Base-by-base conservation (phyloP, 2,888 invertebrate species). In the Ethmia dodecea region DNA sequence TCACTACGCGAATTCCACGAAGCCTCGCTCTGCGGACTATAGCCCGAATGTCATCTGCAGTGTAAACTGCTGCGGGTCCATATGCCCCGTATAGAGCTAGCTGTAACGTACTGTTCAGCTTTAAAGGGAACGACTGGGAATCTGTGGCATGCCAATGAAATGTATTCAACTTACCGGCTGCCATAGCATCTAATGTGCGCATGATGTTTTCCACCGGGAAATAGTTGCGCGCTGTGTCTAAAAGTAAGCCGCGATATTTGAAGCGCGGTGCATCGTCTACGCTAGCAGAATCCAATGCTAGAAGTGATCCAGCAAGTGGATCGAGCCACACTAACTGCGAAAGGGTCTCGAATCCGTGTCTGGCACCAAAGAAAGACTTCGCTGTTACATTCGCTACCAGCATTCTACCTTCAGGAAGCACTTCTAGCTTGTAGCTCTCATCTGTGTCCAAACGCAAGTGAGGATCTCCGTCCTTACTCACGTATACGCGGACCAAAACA, bases 131-230 rank as follows among this genome's bases (percentile, higher is more conserved):
- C 46, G 96, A 95, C 69, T 97, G 96, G 9, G 96, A 94, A 70
- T 98, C 98, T 2, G 92, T 92, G 15, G 94, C 88, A 60, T 95
- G 94, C 97, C 97, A 97, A 62, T 98, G 97, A 61, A 98, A 93
- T 1, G 95, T 94, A 76, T 98, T 98, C 45, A 97, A 72, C 74
- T 98, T 98, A 52, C 92, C 91, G 27, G 94, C 91, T 0, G 94
- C 91, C 97, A 98, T 97, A 2, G 93, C 96, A 38, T 94, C 92
- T 56, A 98, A 79, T 5, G 94, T 92, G 6, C 92, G 88, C 52
- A 92, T 89, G 25, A 94, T 86, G 33, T 91, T 88, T 8, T 86
- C 88, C 2, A 94, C 86, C 0, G 94, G 91, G 60, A 98, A 92
- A 71, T 91, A 98, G 71, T 98, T 97, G 13, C 98, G 86, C 0